Evolutionary conservation across 2,888 invertebrate genomes (phyloP).

Genomic region (Vesta saturnalis): DNA sequence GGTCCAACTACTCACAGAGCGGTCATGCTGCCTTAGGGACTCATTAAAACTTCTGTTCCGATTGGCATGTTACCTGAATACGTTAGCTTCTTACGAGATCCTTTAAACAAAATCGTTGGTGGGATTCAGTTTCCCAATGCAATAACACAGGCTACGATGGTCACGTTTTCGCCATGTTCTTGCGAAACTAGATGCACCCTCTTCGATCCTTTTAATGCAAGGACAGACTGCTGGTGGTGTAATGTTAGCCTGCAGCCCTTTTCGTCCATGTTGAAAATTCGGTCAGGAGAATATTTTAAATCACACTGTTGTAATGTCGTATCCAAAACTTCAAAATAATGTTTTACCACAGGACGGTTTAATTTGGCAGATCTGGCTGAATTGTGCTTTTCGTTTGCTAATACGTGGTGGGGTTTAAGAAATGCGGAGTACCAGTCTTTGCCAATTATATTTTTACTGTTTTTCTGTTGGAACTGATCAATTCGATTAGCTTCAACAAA

Average conservation of each 20-base stretch:
- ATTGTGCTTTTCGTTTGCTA: not conserved
- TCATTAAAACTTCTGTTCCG: not conserved
- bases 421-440: not conserved
- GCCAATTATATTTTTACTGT: not conserved
- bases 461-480: not conserved
- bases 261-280: constrained; percentile 47
- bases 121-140: not conserved
- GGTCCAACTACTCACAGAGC: constrained; percentile 24
- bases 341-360: not conserved
- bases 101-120: constrained; percentile 9
- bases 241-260: constrained; percentile 44
- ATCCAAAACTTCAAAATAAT: not conserved
- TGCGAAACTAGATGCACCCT: constrained; percentile 42
- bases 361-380: not conserved
- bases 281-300: constrained; percentile 39
- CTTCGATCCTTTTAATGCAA: constrained; percentile 44
- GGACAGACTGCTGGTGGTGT: constrained; percentile 42
- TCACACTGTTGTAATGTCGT: constrained; percentile 34
- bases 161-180: constrained; percentile 11
- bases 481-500: not conserved
- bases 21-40: constrained; percentile 41
- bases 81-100: not conserved
- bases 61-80: not conserved
- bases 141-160: constrained; percentile 5
- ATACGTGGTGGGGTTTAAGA: not conserved